Evolutionary conservation across 2,797 vertebrate species (phyloP), one percentile per base, ranked within the genome.

Genomic region (Hemitrygon akajei): DNA sequence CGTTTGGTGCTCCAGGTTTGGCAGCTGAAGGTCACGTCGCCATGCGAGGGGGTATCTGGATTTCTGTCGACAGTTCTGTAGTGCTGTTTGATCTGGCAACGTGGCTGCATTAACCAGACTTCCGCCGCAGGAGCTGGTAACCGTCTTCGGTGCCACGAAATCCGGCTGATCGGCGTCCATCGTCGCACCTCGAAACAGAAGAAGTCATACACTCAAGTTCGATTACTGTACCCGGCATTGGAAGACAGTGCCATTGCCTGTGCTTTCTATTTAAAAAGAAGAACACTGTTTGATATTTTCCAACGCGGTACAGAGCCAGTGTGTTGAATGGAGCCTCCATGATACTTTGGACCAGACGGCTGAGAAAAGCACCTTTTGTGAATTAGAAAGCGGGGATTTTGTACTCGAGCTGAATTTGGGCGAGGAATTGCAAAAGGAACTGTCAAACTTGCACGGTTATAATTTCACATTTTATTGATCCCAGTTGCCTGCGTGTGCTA

Each of bases 1-100:
- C 4, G 47, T 47, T 47, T 3, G 4, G 47, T 47, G 47, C 1
- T 47, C 2, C 4, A 47, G 47, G 47, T 47, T 47, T 16, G 30
- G 20, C 34, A 87, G 84, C 63, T 87, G 84, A 66, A 87, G 84
- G 60, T 87, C 84, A 87, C 18, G 47, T 84, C 47, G 14, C 81
- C 7, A 20, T 30, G 84, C 66, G 18, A n/a, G 14, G 58, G 14
- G 0, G 14, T 63, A 58, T 87, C 58, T 30, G 63, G 84, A 66
- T 66, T 87, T 66, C 84, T 7, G 63, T 63, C 34, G 84, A 87
- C 63, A 63, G 1, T 9, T 7, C 30, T 34, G 34, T 87, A 1
- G n/a, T 87, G 47, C 2, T 4, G 47, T 47, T 47, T 47, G 47
- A 1, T 47, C 47, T 47, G 4, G 47, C 4, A 3, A 47, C 47